Base-by-base conservation (phyloP, 2,888 invertebrate genomes). In the Calliopum simillimum region DNA sequence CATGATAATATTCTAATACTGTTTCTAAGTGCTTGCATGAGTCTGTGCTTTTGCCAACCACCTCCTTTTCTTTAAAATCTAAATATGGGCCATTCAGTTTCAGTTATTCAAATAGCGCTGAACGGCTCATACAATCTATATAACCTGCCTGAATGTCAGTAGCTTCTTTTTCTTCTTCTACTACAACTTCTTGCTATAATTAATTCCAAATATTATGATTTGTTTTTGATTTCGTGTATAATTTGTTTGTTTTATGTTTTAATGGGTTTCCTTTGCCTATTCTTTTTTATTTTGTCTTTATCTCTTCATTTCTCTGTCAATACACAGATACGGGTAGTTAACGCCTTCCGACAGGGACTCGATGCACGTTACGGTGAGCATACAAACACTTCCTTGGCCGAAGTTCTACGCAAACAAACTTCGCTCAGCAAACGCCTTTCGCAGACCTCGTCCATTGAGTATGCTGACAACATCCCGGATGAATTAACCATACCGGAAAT, bases 281-380 rank as follows among this genome's bases (percentile, higher is more conserved):
- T 14, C 33, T 16, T 4, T 11, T 63, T 14, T 63, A 14, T 63
- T 14, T 58, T 44, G 33, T 55, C 19, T 41, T 75, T 79, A 75
- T 75, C 75, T 76, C 73, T 76, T 11, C 16, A 72, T 78, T 75
- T 44, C 79, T 47, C 25, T 64, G 76, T 74, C 76, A 73, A 77
- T 77, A 76, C 78, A 88, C 94, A 99, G 99, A 99, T 99, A 89
- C 98, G 99, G 91, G 99, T 99, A 91, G 98, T 99, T 90, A 99
- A 99, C 91, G 99, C 99, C 90, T 99, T 99, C 93, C 98, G 99
- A 89, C 97, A 98, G 92, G 98, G 98, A 88, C 92, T 98, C 89
- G 98, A 98, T 90, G 92, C 96, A 87, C 94, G 96, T 86, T 93
- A 92, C 86, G 94, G 96, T 88, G 95, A 95, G 89, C 93, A 94